Evolutionary conservation across 2,888 invertebrate species (phyloP).

Genomic region (Drosophila hamatofila): DNA sequence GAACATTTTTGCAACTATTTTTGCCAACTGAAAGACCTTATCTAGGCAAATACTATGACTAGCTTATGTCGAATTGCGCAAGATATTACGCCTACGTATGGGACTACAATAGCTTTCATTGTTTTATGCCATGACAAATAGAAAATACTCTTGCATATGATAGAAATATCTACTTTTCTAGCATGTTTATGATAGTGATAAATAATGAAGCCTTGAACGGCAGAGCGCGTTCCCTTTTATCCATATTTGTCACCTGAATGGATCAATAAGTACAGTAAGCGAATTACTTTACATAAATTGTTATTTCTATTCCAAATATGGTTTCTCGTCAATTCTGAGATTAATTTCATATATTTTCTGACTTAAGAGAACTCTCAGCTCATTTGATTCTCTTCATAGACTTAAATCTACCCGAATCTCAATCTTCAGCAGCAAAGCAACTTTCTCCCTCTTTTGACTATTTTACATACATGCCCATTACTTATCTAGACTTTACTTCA

Average conservation of each 20-base stretch:
- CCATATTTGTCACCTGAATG: not conserved
- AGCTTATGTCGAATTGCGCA: conserved; percentile 29
- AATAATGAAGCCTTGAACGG: too few species aligned
- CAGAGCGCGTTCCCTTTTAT: not conserved
- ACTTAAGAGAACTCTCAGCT: too few species aligned
- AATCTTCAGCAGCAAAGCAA: too few species aligned
- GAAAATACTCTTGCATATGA: not conserved
- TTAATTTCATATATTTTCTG: too few species aligned
- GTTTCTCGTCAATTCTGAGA: too few species aligned
- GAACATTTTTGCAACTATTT: conserved; percentile 29
- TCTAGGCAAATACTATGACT: conserved; percentile 1
- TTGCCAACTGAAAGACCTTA: conserved; percentile 2
- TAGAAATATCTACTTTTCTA: too few species aligned
- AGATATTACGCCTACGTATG: not conserved
- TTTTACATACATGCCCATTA: too few species aligned
- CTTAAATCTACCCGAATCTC: too few species aligned
- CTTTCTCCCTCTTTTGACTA: too few species aligned
- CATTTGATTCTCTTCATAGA: too few species aligned
- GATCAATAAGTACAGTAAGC: not conserved
- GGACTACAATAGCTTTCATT: conserved; percentile 3
- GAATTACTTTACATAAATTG: not conserved
- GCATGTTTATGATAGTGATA: not conserved
- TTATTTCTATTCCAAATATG: too few species aligned
- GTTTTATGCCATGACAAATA: not conserved
- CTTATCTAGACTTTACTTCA: too few species aligned